Evolutionary conservation across 2,888 invertebrate species (phyloP), one percentile per base, ranked within the genome.

Genomic region (Meiosimyza decipiens): DNA sequence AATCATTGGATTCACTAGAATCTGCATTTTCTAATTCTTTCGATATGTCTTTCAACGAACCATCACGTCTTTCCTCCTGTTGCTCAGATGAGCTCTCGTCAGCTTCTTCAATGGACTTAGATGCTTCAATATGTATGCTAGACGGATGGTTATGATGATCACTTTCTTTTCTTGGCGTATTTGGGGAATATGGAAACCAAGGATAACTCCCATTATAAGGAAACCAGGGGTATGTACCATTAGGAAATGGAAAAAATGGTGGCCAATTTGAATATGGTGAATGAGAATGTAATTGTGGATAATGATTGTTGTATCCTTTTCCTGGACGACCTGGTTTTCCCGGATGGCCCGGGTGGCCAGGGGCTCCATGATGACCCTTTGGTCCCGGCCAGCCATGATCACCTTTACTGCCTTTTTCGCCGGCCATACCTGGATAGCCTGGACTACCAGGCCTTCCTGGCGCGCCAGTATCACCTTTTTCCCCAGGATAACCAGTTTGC

Each of bases 401-500:
- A 16, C 59, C 18, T 16, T 40, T 40, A 40, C 1, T 6, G 1
- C 40, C 40, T 9, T 16, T 59, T 59, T 59, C 7, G 13, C 59
- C 22, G 4, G 13, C 12, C 9, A 11, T 13, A 28, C 59, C 59
- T 59, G 22, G 15, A 63, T n/a, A 63, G 3, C 63, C 63, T 63
- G 59, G 69, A 15, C 55, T 64, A 9, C 73, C 69, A 16, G 33
- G 57, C 62, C 62, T 66, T 2, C 74, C 74, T 18, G 64, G 71
- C 3, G 57, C 4, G 40, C 73, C 55, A 15, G 40, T 40, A 22
- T 22, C 22, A 16, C 59, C 18, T 9, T 40, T 40, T 40, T 40
- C 40, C 9, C 40, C 40, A 9, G 22, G 22, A 28, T 59, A 12
- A 28, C 59, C 22, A 4, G 13, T 11, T 11, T 22, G 1, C 6